These are phyloP conservation scores for Procavia capensis DNA, from an alignment of 2,113 vertebrate species.

Conservation along the genomic window DNA sequence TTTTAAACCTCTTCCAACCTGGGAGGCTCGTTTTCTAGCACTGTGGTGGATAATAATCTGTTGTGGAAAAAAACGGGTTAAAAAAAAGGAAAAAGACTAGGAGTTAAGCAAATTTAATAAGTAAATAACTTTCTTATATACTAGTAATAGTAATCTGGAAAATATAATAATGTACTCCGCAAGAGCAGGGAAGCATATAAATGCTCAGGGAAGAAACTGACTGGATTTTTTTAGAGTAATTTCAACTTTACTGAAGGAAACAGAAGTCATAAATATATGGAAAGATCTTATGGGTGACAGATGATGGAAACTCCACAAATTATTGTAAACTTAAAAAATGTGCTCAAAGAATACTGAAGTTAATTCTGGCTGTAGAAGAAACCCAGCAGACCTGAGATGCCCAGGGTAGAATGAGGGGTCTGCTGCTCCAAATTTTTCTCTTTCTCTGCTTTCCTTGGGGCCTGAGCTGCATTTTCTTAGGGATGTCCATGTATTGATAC, in stretches of 20 bases:
- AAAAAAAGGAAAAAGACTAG: too few relatives aligned
- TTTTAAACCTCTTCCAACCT: not conserved
- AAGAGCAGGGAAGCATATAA: not conserved
- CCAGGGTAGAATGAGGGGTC: not conserved
- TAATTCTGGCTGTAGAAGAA: not conserved
- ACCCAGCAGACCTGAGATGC: not conserved
- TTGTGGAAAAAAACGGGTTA: too few relatives aligned
- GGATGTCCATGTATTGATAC: not conserved
- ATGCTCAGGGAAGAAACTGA: not conserved
- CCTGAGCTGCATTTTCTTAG: not conserved
- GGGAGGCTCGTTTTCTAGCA: not conserved
- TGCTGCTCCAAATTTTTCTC: not conserved
- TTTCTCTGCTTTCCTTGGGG: not conserved
- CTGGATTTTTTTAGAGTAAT: not conserved
- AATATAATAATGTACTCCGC: not conserved
- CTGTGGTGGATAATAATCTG: not conserved
- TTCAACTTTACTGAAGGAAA: not conserved
- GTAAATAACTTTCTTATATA: not conserved
- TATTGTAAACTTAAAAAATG: not conserved
- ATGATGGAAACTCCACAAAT: not conserved
- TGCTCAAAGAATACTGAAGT: not conserved
- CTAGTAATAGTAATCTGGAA: not conserved
- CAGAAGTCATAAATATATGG: not conserved
- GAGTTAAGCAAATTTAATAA: not conserved
- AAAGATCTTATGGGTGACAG: not conserved